Conservation (phyloP, 2,888 invertebrate genomes). For the Biston stratarius region DNA sequence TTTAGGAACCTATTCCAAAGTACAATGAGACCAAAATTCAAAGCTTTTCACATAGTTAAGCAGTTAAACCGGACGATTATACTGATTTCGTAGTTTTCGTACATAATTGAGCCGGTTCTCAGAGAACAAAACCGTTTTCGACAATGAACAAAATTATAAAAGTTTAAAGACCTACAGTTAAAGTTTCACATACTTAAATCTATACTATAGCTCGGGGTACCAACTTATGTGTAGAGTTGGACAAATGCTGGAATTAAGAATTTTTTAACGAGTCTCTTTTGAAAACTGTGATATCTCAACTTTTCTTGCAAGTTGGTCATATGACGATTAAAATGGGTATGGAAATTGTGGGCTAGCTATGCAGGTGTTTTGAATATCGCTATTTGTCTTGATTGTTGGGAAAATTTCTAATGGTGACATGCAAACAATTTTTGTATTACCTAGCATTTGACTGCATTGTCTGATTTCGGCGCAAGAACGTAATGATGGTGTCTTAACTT, state of each 20-base stretch:
- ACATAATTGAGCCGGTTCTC: conserved; percentile 84
- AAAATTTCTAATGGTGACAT: conserved; percentile 33
- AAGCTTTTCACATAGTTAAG: conserved; percentile 83
- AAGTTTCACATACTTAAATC: conserved; percentile 82
- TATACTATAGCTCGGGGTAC: conserved; percentile 54
- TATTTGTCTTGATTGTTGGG: conserved; percentile 45
- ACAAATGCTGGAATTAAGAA: neutral
- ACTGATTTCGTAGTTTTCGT: conserved; percentile 71
- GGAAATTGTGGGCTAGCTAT: conserved; percentile 58
- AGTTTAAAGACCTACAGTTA: conserved; percentile 73
- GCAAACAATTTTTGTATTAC: neutral
- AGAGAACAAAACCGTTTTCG: conserved; percentile 82
- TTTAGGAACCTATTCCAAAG: conserved; percentile 36
- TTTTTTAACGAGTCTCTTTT: neutral
- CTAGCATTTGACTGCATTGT: conserved; percentile 1
- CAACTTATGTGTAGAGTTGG: neutral
- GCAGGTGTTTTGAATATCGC: conserved; percentile 40
- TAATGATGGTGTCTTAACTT: neutral
- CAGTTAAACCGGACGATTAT: conserved; percentile 81
- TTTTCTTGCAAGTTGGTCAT: conserved; percentile 55
- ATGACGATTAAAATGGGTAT: conserved; percentile 78
- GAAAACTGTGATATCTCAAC: neutral
- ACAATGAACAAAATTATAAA: conserved; percentile 84
- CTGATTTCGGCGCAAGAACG: conserved; percentile 4
- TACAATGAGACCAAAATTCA: conserved; percentile 78